A percentile compares a stretch with the other conserved stretches of the same genome.
Evolutionary conservation across 1,140 invertebrate genomes (phyloP).

Genomic region (Drosophila punjabiensis): DNA sequence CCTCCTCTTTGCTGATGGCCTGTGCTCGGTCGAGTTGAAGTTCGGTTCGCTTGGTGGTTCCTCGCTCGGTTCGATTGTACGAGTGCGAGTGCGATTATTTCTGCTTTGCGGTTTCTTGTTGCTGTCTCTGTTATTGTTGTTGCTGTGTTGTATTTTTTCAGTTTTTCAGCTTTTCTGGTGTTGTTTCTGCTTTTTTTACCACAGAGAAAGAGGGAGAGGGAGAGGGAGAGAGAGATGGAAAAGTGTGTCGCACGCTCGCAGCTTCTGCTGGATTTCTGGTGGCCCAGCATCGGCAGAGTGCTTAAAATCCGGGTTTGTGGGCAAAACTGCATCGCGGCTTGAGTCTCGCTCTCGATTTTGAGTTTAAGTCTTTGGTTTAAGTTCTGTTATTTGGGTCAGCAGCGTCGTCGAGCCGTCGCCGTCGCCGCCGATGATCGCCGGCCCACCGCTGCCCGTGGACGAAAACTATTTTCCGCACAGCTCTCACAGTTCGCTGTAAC

Average conservation of each 20-base stretch:
- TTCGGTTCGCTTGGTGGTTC: slow-evolving; percentile 43
- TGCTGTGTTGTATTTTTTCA: slow-evolving; percentile 15
- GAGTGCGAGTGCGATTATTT: slow-evolving; percentile 44
- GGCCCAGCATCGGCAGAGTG: slow-evolving; percentile 81
- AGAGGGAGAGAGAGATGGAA: slow-evolving; percentile 31
- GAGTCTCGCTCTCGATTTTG: slow-evolving; percentile 29
- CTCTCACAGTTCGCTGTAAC: slow-evolving; percentile 53
- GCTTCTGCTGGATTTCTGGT: slow-evolving; percentile 70
- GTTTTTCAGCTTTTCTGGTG: slow-evolving; percentile 53
- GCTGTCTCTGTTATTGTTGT: slow-evolving; percentile 35
- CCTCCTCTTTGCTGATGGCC: slow-evolving; percentile 53
- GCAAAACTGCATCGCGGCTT: slow-evolving; percentile 68
- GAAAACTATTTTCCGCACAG: slow-evolving; percentile 37
- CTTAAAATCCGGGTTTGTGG: slow-evolving; percentile 84
- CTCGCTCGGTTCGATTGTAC: slow-evolving; percentile 40
- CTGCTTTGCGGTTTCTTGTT: slow-evolving; percentile 43
- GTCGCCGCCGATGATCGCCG: slow-evolving; percentile 10
- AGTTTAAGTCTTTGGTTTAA: slow-evolving; percentile 54
- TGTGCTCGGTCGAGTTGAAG: slow-evolving; percentile 57
- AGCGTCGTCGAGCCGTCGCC: slow-evolving; percentile 7
- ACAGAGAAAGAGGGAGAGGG: slow-evolving; percentile 3
- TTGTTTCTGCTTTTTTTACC: slow-evolving; percentile 20
- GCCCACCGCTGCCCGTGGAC: background rate
- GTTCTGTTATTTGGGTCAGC: slow-evolving; percentile 69
- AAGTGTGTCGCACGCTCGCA: slow-evolving; percentile 66